phyloP scores from a whole-genome alignment of 1,140 invertebrate species.

The Mya arenaria region DNA sequence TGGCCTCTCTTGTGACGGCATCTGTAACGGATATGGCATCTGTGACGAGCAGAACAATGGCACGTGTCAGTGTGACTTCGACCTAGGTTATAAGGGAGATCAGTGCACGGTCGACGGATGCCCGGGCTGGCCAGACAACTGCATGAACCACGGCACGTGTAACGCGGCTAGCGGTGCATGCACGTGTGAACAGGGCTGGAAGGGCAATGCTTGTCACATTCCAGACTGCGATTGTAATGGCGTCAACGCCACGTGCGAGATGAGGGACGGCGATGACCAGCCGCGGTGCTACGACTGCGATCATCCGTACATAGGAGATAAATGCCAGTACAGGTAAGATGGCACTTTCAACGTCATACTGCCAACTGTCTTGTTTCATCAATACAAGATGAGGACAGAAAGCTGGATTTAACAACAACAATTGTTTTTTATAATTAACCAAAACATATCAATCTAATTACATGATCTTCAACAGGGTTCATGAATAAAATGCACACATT shows the following conservation, averaged over 20 bases:
- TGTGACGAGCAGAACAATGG: slow-evolving; percentile 58
- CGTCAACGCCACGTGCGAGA: slow-evolving; percentile 44
- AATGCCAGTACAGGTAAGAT: slow-evolving; percentile 57
- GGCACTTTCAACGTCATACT: no score
- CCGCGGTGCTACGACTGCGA: slow-evolving; percentile 60
- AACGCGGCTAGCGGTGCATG: slow-evolving; percentile 51
- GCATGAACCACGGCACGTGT: slow-evolving; percentile 58
- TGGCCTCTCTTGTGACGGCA: slow-evolving; percentile 62
- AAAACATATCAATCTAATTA: no score
- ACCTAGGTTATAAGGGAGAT: slow-evolving; percentile 61
- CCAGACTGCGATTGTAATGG: slow-evolving; percentile 63
- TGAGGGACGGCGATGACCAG: slow-evolving; percentile 30
- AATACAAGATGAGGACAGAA: no score
- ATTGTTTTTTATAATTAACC: no score
- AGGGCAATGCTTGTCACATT: slow-evolving; percentile 55
- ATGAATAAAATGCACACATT: no score
- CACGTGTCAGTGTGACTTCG: slow-evolving; percentile 64
- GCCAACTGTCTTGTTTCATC: no score
- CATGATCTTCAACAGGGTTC: no score
- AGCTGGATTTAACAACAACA: slow-evolving; percentile 23
- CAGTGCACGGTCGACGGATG: slow-evolving; percentile 65
- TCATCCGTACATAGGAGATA: slow-evolving; percentile 59
- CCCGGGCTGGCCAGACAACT: slow-evolving; percentile 64
- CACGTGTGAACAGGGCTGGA: slow-evolving; percentile 59
- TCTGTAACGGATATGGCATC: slow-evolving; percentile 60